Conservation (phyloP, 2,113 vertebrate species). For the Columba janthina region DNA sequence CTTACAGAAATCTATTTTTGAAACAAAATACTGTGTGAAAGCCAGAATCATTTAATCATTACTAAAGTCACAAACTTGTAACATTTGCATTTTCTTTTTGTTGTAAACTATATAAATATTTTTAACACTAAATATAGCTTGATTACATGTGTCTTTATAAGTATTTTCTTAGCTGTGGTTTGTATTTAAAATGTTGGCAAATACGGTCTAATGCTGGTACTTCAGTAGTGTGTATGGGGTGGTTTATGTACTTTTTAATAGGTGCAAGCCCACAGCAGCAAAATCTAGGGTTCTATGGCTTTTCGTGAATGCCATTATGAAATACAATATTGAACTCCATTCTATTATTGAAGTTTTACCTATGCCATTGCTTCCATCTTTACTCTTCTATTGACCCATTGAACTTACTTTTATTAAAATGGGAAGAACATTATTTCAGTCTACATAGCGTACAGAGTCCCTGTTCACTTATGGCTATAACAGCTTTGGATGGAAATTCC, state of each 20-base stretch:
- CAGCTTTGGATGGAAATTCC: neutral
- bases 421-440: neutral
- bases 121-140: neutral
- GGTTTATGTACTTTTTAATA: neutral
- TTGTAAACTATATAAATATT: neutral
- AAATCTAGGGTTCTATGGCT: neutral
- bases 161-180: neutral
- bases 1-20: neutral
- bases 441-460: neutral
- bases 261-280: neutral
- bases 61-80: neutral
- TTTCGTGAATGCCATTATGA: neutral
- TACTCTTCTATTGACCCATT: neutral
- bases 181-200: neutral
- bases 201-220: neutral
- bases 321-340: neutral
- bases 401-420: neutral
- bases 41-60: neutral
- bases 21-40: neutral
- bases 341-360: neutral
- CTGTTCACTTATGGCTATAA: neutral
- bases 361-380: neutral
- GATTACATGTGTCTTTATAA: neutral
- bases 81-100: neutral
- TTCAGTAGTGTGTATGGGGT: neutral